Percentiles rank a stretch among this genome's conserved stretches.
phyloP scores from a whole-genome alignment of 2,113 vertebrate genomes.

The Rhinoderma darwinii region DNA sequence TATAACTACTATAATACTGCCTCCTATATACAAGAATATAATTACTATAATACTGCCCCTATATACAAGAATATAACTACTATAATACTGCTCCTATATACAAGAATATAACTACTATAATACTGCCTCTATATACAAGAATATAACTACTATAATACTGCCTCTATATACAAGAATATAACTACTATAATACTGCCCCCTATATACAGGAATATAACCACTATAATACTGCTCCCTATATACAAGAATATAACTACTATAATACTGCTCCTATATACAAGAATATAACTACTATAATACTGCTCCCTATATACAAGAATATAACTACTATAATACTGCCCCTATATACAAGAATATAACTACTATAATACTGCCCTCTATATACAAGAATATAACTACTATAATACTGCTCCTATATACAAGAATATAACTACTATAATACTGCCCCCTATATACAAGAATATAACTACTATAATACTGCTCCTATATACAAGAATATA shows the following conservation, averaged over 20 bases:
- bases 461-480: no score
- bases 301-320: not conserved
- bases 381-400: no score
- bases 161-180: not conserved
- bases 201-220: constrained; percentile 11
- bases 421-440: no score
- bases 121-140: not conserved
- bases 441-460: no score
- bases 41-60: not conserved
- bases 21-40: not conserved
- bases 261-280: not conserved
- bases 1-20: constrained; percentile 1
- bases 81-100: constrained; percentile 7
- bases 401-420: no score
- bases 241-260: constrained; percentile 16
- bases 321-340: no score
- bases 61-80: not conserved
- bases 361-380: no score
- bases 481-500: no score
- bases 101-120: constrained; percentile 12
- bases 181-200: constrained; percentile 5
- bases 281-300: not conserved
- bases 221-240: constrained; percentile 9
- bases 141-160: constrained; percentile 19
- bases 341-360: no score